Conservation (phyloP, 2,797 vertebrate genomes). For the Chromobotia macracanthus region DNA sequence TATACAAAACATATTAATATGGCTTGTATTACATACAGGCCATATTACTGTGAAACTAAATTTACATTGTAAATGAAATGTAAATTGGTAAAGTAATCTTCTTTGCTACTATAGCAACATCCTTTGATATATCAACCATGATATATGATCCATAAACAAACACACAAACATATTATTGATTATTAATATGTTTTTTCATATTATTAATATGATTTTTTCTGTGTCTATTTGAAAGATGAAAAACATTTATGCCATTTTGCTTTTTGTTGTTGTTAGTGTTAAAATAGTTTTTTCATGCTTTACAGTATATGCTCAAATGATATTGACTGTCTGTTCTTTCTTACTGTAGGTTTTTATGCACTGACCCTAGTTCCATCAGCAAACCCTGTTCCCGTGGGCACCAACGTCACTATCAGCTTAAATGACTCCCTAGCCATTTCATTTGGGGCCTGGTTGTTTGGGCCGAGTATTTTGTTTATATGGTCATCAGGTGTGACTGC, state of each 20-base stretch:
- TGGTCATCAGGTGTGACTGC: fast-evolving
- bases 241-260: neutral
- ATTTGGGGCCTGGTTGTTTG: constrained; percentile 60
- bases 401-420: constrained; percentile 64
- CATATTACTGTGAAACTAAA: neutral
- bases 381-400: constrained; percentile 65
- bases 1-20: neutral
- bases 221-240: too few relatives aligned
- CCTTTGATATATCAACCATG: neutral
- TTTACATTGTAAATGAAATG: neutral
- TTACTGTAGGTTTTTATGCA: constrained; percentile 35
- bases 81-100: constrained; percentile 7
- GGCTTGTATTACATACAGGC: too few relatives aligned
- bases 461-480: neutral
- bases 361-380: constrained; percentile 55
- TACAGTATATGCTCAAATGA: neutral
- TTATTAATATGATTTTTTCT: too few relatives aligned
- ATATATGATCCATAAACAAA: neutral
- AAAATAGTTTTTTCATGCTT: neutral
- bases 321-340: too few relatives aligned
- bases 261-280: neutral
- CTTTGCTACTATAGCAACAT: neutral
- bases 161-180: neutral
- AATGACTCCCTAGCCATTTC: fast-evolving
- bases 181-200: too few relatives aligned